phyloP scores from a whole-genome alignment of 2,888 invertebrate genomes.

The Drosophila kanekoi region DNA sequence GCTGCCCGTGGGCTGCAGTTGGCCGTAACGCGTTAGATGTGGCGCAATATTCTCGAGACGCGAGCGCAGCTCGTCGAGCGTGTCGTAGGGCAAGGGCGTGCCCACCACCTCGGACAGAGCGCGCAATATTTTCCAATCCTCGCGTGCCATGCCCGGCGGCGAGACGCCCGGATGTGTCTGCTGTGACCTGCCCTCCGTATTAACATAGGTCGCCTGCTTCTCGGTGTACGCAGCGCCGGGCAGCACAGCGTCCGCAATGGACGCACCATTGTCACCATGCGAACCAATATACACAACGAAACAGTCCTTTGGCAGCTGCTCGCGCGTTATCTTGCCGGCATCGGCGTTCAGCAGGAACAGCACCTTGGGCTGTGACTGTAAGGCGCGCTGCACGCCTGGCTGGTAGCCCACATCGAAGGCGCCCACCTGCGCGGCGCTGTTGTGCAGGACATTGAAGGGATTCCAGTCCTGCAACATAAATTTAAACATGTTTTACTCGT shows the following conservation, averaged over 20 bases:
- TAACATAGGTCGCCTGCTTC: slow-evolving; percentile 98
- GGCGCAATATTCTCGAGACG: slow-evolving; percentile 95
- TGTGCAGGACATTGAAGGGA: slow-evolving; percentile 97
- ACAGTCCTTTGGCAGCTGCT: slow-evolving; percentile 92
- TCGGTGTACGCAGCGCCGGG: slow-evolving; percentile 99
- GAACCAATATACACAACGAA: slow-evolving; percentile 97
- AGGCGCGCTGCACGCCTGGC: slow-evolving; percentile 88
- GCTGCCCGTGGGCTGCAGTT: slow-evolving; percentile 93
- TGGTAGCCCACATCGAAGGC: slow-evolving; percentile 98
- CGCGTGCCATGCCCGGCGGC: slow-evolving; percentile 96
- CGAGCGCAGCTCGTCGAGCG: slow-evolving; percentile 91
- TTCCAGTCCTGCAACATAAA: slow-evolving; percentile 87
- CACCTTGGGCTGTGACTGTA: slow-evolving; percentile 90
- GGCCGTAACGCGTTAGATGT: slow-evolving; percentile 93
- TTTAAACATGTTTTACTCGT: background rate
- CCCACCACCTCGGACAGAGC: slow-evolving; percentile 96
- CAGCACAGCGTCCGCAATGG: slow-evolving; percentile 95
- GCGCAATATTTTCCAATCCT: slow-evolving; percentile 99
- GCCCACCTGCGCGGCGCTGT: slow-evolving; percentile 96
- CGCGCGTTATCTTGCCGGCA: slow-evolving; percentile 90
- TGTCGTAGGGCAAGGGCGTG: slow-evolving; percentile 93
- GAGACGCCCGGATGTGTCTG: slow-evolving; percentile 94
- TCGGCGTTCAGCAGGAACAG: slow-evolving; percentile 98
- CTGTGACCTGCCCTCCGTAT: slow-evolving; percentile 98
- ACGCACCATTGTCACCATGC: slow-evolving; percentile 97